A percentile compares a stretch with the other conserved stretches of the same genome.
Conservation (phyloP, 2,113 vertebrate species). For the Cyphomyrus plagiostoma region DNA sequence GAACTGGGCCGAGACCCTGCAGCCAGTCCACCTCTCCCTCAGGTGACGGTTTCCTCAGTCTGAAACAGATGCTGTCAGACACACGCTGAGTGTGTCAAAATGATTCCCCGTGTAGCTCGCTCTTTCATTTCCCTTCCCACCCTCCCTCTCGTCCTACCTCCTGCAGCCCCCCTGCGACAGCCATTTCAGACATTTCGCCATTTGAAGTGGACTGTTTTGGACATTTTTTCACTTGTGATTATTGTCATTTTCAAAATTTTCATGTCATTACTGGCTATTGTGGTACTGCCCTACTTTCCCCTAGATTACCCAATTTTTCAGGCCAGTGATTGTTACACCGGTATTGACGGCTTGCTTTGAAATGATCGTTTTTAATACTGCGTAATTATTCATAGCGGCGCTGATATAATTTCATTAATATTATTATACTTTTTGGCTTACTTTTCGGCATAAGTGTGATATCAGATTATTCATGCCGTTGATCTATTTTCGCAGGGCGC, state of each 20-base stretch:
- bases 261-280: neutral
- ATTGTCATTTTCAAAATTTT: constrained; percentile 13
- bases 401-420: neutral
- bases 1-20: constrained; percentile 22
- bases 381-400: neutral
- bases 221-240: constrained; percentile 4
- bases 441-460: no score
- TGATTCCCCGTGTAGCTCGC: constrained; percentile 36
- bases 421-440: neutral
- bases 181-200: constrained; percentile 5
- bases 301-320: neutral
- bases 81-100: constrained; percentile 41
- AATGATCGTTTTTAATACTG: constrained; percentile 1
- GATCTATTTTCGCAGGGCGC: neutral
- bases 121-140: constrained; percentile 43
- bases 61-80: constrained; percentile 36
- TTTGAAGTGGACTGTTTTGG: constrained; percentile 8
- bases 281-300: neutral
- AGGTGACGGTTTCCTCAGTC: constrained; percentile 19
- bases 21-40: constrained; percentile 25
- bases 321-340: neutral
- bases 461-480: neutral
- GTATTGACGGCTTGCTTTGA: constrained; percentile 3
- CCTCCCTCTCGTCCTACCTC: constrained; percentile 9
- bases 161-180: constrained; percentile 33